Evolutionary conservation across 2,888 invertebrate species (phyloP).

Genomic region (Ornithoptera alexandrae): DNA sequence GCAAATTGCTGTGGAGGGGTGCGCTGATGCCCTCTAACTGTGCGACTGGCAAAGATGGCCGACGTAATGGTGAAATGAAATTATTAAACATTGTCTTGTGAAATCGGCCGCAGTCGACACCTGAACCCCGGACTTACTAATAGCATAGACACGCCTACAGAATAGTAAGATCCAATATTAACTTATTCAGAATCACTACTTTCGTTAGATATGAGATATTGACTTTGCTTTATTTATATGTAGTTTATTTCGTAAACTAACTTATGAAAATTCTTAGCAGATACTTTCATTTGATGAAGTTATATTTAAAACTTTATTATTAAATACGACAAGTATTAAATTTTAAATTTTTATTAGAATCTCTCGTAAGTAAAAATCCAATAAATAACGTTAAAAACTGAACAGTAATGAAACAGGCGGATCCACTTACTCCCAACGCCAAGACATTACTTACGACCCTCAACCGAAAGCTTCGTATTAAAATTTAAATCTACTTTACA

Average conservation of each 20-base stretch:
- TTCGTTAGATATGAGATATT: no score
- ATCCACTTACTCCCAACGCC: slow-evolving; percentile 69
- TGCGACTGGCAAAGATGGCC: slow-evolving; percentile 78
- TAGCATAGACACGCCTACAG: slow-evolving; percentile 57
- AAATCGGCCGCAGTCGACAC: slow-evolving; percentile 80
- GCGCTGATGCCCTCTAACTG: slow-evolving; percentile 78
- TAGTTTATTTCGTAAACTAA: no score
- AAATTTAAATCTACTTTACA: slow-evolving; percentile 81
- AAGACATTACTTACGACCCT: slow-evolving; percentile 76
- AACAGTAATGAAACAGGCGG: slow-evolving; percentile 34
- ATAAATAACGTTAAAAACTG: no score
- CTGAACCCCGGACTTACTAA: slow-evolving; percentile 65
- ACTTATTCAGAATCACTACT: no score
- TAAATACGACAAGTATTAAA: no score
- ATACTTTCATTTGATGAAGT: no score
- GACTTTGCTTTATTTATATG: no score
- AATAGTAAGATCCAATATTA: no score
- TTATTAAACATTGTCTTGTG: slow-evolving; percentile 81
- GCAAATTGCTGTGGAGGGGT: slow-evolving; percentile 79
- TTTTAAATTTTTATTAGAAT: no score
- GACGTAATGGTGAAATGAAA: slow-evolving; percentile 79
- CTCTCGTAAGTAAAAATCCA: no score
- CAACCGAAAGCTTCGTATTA: slow-evolving; percentile 78
- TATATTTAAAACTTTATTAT: no score
- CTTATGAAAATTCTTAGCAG: no score